Evolutionary conservation across 92 coral and sea anemone species (phyloP).

Genomic region (Phymanthus crucifer): DNA sequence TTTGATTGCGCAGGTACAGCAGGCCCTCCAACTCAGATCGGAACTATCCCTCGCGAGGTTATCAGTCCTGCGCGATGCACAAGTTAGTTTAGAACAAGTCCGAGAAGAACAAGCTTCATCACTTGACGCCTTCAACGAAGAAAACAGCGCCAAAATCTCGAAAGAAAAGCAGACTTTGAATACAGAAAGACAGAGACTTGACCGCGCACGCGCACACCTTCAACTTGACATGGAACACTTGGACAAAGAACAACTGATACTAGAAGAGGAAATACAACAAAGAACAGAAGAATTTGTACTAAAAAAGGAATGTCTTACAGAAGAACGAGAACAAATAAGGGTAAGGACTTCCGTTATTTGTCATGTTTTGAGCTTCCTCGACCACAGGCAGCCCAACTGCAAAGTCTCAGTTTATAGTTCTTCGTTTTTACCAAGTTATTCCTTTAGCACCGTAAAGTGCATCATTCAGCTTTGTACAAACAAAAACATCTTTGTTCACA

Average conservation of each 20-base stretch:
- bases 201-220: conserved; percentile 79
- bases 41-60: conserved; percentile 46
- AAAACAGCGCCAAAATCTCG: conserved; percentile 29
- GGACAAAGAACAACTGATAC: conserved; percentile 55
- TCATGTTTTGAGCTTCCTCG: background rate
- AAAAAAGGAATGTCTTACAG: conserved; percentile 55
- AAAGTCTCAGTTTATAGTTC: too few relatives aligned
- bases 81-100: conserved; percentile 43
- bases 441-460: too few relatives aligned
- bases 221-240: conserved; percentile 80
- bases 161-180: conserved; percentile 69
- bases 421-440: too few relatives aligned
- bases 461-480: too few relatives aligned
- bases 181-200: conserved; percentile 67
- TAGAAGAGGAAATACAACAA: conserved; percentile 56
- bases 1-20: conserved; percentile 51
- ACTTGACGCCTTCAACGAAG: conserved; percentile 46
- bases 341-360: conserved; percentile 27
- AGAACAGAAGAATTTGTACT: conserved; percentile 62
- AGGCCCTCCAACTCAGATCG: conserved; percentile 50
- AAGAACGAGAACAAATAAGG: conserved; percentile 56
- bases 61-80: conserved; percentile 59
- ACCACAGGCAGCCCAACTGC: background rate
- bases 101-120: conserved; percentile 49
- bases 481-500: conserved; percentile 17